phyloP scores from a whole-genome alignment of 1,140 invertebrate genomes.

The Dufourea novaeangliae region DNA sequence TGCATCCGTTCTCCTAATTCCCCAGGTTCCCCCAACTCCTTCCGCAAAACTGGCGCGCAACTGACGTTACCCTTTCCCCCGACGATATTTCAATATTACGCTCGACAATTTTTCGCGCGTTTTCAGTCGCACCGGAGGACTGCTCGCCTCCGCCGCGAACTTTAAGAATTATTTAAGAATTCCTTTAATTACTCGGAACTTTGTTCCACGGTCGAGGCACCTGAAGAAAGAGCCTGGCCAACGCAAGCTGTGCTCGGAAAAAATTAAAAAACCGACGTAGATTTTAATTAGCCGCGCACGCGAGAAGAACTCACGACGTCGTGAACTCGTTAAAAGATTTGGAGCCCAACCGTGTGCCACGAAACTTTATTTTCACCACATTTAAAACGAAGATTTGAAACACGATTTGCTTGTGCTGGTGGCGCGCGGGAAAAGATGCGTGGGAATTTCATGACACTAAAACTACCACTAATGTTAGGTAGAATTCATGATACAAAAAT shows the following conservation, averaged over 20 bases:
- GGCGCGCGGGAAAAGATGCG: neutral
- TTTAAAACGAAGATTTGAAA: neutral
- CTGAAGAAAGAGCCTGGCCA: neutral
- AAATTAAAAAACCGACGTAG: neutral
- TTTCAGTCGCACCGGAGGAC: neutral
- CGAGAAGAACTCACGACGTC: neutral
- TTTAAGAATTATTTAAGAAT: neutral
- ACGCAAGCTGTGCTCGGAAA: too few relatives aligned
- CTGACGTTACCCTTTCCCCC: neutral
- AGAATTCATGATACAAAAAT: too few relatives aligned
- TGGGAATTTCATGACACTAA: too few relatives aligned
- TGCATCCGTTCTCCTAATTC: constrained; percentile 4
- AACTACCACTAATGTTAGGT: too few relatives aligned
- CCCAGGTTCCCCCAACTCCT: too few relatives aligned
- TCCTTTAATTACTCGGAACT: neutral
- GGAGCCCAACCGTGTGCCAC: too few relatives aligned
- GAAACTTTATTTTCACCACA: neutral
- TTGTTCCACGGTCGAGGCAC: neutral
- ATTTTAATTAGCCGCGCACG: neutral
- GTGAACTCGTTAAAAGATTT: neutral
- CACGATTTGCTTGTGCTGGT: neutral
- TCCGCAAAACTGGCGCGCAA: neutral
- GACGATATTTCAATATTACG: neutral
- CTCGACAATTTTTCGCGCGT: neutral
- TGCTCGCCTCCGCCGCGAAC: neutral